These are phyloP conservation scores for Thamnophis elegans DNA, from an alignment of 2,797 vertebrate species.

Conservation along the genomic window DNA sequence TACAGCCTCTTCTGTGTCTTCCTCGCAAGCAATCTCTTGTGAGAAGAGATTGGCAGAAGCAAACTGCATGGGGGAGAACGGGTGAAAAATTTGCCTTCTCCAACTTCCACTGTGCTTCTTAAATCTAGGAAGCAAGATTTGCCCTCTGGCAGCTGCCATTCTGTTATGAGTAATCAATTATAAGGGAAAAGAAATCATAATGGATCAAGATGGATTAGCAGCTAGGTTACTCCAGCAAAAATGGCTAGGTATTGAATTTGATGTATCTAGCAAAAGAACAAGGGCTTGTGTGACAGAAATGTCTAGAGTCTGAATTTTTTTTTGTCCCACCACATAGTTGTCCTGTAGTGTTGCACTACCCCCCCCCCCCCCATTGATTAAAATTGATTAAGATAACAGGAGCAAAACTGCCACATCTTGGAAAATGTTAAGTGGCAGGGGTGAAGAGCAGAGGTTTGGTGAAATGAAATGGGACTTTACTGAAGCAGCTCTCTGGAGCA, in stretches of 20 bases:
- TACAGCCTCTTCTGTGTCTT: too few species aligned
- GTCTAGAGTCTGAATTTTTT: background rate
- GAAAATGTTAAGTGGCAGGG: background rate
- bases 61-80: background rate
- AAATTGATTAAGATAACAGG: background rate
- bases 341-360: background rate
- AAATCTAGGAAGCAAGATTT: background rate
- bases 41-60: background rate
- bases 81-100: background rate
- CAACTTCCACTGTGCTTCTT: background rate
- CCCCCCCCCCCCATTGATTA: background rate
- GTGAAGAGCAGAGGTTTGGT: background rate
- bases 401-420: background rate
- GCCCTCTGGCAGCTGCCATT: background rate
- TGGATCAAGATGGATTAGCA: background rate
- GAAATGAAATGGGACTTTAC: background rate
- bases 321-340: background rate
- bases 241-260: background rate
- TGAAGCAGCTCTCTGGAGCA: background rate
- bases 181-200: background rate
- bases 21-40: too few species aligned
- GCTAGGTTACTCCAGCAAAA: background rate
- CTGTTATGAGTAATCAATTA: background rate
- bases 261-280: too few species aligned
- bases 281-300: background rate